phyloP scores from a whole-genome alignment of 2,888 invertebrate species.

The Zygogramma bicolorata region DNA sequence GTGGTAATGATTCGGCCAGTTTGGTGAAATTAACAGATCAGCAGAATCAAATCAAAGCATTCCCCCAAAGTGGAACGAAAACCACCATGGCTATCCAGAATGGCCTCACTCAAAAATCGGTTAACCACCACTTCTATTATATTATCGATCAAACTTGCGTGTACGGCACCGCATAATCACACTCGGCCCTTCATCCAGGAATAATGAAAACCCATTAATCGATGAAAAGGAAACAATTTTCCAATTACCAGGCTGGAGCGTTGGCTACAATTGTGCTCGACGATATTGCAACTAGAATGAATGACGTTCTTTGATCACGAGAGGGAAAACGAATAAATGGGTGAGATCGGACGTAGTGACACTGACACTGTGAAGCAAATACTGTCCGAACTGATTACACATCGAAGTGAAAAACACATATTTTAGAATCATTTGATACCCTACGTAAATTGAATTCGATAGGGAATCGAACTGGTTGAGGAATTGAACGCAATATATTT shows the following conservation, averaged over 20 bases:
- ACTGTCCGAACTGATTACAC: no score
- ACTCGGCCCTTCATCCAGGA: neutral
- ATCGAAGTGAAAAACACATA: no score
- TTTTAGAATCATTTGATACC: no score
- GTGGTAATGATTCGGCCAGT: neutral
- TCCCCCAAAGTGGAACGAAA: neutral
- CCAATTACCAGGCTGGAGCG: neutral
- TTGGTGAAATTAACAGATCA: neutral
- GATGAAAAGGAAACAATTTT: constrained; percentile 2
- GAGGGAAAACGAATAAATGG: no score
- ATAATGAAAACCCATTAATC: neutral
- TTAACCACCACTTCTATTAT: neutral
- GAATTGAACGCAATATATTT: no score
- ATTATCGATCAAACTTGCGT: neutral
- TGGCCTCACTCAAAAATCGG: neutral
- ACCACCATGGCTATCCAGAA: neutral
- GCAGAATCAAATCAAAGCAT: neutral
- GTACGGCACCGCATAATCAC: neutral
- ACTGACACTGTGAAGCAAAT: no score
- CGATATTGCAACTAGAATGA: neutral
- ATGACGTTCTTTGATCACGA: neutral
- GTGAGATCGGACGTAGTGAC: no score
- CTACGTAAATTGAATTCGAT: no score
- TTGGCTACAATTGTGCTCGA: neutral
- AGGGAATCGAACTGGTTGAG: no score